Conservation (phyloP, 2,113 vertebrate genomes). For the Microcebus lehilahytsara region DNA sequence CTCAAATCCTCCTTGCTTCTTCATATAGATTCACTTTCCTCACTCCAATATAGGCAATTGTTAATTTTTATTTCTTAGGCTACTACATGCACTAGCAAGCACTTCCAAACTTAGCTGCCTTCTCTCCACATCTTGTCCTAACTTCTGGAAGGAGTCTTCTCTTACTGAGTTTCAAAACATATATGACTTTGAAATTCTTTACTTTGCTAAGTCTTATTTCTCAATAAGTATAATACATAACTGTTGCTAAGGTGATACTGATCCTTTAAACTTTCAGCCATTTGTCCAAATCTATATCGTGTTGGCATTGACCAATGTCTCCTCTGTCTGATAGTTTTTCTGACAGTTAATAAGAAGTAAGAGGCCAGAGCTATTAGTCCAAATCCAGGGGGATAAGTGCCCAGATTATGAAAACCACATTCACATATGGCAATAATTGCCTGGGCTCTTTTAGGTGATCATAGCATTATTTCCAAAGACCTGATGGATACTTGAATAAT, state of each 20-base stretch:
- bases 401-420: constrained; percentile 66
- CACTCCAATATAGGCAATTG: background rate
- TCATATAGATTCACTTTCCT: background rate
- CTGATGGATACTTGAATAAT: constrained; percentile 38
- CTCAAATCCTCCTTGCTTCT: background rate
- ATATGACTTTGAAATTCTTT: background rate
- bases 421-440: constrained; percentile 76
- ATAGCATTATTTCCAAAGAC: constrained; percentile 49
- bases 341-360: constrained; percentile 65
- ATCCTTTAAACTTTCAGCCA: constrained; percentile 52
- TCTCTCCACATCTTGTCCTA: background rate
- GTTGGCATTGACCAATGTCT: constrained; percentile 53
- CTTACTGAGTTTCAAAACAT: constrained; percentile 35
- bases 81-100: constrained; percentile 1
- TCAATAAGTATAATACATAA: background rate
- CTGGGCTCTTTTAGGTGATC: constrained; percentile 60
- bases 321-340: constrained; percentile 56
- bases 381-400: constrained; percentile 55
- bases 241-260: constrained; percentile 18
- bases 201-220: constrained; percentile 25
- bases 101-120: constrained; percentile 26
- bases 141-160: constrained; percentile 2
- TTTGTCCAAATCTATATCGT: constrained; percentile 40
- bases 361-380: constrained; percentile 55
- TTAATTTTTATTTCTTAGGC: background rate